Base-by-base conservation (phyloP, 2,113 vertebrate species). In the Spheniscus mendiculus region DNA sequence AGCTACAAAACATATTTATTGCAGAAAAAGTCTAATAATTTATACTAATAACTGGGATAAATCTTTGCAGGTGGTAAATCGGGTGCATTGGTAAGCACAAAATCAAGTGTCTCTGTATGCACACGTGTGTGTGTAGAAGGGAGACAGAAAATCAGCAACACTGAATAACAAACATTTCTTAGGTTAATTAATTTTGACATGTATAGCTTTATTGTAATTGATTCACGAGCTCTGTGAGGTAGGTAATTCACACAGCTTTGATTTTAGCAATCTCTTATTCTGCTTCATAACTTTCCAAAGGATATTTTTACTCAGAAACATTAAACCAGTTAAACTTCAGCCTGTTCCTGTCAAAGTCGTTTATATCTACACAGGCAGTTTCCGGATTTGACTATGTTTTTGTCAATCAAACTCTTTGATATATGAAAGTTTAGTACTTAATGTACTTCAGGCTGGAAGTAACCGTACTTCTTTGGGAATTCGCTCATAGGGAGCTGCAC, bases 141-240 rank as follows among this genome's bases (percentile, higher is more conserved):
- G 34, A 83, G 66, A 82, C 21, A 81, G 66, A 84, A 90, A 95
- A 90, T 80, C 62, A 92, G 81, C 53, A 83, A 82, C 18, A 50
- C 19, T 38, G 45, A 82, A 85, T 69, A 91, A 72, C 36, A 90
- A 91, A 80, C 30, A 50, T 69, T 66, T 76, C 45, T 72, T 88
- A 79, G 21, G 40, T 93, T 94, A 89, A 95, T 91, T 89, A 72
- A 88, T 93, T 93, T 94, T 94, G 74, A 85, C 74, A 73, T 19
- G 22, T 50, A 77, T 72, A 83, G 66, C 40, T 96, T 85, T 87
- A 81, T 42, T 49, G 62, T 53, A 89, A 91, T 67, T 93, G 81
- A 85, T 71, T 87, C 23, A 47, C 2, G 4, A 89, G 30, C 52
- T 84, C 52, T 82, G n/a, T 74, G 55, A 83, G 73, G 65, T 85